Percentiles rank a stretch among this genome's conserved stretches.
These are phyloP conservation scores for Hemiprocne comata DNA, from an alignment of 2,113 vertebrate genomes.

Conservation along the genomic window DNA sequence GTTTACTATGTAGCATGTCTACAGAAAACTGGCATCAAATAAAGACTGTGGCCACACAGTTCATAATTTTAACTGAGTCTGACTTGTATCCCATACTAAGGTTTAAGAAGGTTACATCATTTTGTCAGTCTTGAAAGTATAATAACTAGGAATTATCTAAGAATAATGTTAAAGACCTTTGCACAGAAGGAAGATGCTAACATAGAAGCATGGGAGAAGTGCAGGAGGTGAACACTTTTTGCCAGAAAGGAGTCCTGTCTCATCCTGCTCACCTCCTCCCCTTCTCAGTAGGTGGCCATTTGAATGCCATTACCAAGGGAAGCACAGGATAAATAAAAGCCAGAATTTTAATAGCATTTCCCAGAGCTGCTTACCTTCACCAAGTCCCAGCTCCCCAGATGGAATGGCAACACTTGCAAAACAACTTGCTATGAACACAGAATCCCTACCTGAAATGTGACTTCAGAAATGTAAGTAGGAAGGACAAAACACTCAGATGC, in stretches of 20 bases:
- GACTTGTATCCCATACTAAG: not conserved
- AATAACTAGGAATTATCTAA: not conserved
- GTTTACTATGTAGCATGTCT: not conserved
- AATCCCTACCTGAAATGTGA: not conserved
- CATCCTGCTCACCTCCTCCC: not conserved
- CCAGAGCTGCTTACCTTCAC: not conserved
- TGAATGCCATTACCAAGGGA: not conserved
- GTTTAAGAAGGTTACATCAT: not conserved
- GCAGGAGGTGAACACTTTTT: not conserved
- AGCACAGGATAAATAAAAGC: not conserved
- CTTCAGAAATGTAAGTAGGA: not conserved
- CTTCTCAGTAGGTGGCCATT: fast-evolving
- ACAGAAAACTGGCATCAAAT: not conserved
- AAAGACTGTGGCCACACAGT: not conserved
- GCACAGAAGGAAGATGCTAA: not conserved
- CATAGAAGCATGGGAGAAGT: not conserved
- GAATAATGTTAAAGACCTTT: not conserved
- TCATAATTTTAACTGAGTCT: not conserved
- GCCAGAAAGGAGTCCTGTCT: not conserved
- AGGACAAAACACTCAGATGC: not conserved
- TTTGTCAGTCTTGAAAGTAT: not conserved
- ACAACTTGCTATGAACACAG: not conserved
- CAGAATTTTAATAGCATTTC: not conserved
- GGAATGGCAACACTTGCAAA: not conserved
- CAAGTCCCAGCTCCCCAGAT: not conserved